Conservation (phyloP, 1,140 invertebrate species). For the Monochamus saltuarius region DNA sequence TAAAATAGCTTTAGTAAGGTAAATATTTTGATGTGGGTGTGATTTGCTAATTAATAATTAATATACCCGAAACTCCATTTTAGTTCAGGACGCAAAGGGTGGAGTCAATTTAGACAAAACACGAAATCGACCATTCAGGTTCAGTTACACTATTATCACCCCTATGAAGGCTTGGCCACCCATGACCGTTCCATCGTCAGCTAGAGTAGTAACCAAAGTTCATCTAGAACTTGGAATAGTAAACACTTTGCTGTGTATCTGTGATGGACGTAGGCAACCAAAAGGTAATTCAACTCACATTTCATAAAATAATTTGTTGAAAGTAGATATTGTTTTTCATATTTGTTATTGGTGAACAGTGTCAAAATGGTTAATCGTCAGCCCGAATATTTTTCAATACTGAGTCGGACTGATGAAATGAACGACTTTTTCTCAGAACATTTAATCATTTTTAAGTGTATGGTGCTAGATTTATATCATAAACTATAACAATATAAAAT, state of each 20-base stretch:
- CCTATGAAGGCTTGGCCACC: conserved; percentile 3
- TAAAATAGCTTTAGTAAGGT: conserved; percentile 11
- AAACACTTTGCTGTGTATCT: no score
- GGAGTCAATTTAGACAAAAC: conserved; percentile 20
- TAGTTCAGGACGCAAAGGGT: conserved; percentile 9
- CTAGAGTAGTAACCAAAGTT: conserved; percentile 1
- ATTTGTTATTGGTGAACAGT: no score
- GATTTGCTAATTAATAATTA: conserved; percentile 36
- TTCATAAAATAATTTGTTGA: no score
- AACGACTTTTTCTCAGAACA: not conserved
- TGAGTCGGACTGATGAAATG: not conserved
- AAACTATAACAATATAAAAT: no score
- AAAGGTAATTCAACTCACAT: no score
- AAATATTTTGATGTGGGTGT: conserved; percentile 35
- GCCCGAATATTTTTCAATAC: not conserved
- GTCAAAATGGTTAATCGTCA: not conserved
- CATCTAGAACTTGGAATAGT: not conserved
- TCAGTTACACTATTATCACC: not conserved
- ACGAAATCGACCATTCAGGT: conserved; percentile 24
- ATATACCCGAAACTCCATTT: conserved; percentile 28
- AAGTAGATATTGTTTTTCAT: no score
- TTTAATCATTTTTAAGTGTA: no score
- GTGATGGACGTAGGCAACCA: no score
- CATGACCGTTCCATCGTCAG: conserved; percentile 1
- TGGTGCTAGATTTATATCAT: no score